A percentile compares a stretch with the other conserved stretches of the same genome.
These are phyloP conservation scores for Neopipo cinnamomea DNA, from an alignment of 2,113 vertebrate species.

Conservation along the genomic window DNA sequence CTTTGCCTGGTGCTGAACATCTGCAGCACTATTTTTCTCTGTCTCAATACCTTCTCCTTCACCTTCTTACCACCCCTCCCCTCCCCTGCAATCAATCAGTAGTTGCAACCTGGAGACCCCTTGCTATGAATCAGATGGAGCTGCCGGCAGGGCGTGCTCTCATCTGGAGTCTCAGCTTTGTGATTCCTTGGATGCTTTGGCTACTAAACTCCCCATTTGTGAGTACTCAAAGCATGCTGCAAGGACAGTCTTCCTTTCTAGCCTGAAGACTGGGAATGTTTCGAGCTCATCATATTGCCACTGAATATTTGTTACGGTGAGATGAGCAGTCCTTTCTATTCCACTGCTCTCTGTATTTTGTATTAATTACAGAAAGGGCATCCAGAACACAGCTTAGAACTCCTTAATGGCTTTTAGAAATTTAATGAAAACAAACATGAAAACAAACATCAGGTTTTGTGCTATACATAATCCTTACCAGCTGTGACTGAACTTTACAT, in stretches of 20 bases:
- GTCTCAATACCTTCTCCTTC: not conserved
- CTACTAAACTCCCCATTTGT: not conserved
- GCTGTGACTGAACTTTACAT: slow-evolving; percentile 37
- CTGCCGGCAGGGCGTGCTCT: not conserved
- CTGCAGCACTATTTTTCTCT: not conserved
- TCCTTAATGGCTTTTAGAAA: slow-evolving; percentile 28
- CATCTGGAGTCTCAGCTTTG: not conserved
- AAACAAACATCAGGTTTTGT: slow-evolving; percentile 33
- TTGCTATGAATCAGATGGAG: not conserved
- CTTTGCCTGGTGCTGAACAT: not conserved
- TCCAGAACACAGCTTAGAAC: not conserved
- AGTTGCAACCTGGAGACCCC: not conserved
- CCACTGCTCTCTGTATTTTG: not conserved
- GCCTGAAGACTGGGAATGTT: not conserved
- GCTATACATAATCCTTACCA: slow-evolving; percentile 37
- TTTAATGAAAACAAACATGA: slow-evolving; percentile 35
- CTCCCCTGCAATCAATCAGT: not conserved
- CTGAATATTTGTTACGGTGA: not conserved
- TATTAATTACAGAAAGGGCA: slow-evolving; percentile 27
- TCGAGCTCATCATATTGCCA: not conserved
- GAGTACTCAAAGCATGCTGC: not conserved
- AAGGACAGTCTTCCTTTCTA: not conserved
- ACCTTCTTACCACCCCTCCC: not conserved
- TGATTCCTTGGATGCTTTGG: not conserved
- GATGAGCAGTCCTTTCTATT: not conserved